phyloP scores from a whole-genome alignment of 2,888 invertebrate species.

The Ischnus inquisitorius region DNA sequence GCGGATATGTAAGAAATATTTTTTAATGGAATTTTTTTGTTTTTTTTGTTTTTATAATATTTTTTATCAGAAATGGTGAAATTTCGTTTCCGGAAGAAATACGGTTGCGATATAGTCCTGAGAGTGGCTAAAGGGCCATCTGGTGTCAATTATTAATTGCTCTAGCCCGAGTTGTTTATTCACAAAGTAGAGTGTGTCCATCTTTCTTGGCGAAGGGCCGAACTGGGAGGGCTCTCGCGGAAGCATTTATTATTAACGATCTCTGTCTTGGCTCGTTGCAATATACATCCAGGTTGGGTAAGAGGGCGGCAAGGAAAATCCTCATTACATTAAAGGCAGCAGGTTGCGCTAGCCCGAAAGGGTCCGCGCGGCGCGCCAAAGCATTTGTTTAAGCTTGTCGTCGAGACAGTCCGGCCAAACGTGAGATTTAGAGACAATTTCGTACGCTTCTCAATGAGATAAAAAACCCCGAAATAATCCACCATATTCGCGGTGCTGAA shows the following conservation, averaged over 20 bases:
- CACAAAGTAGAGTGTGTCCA: not conserved
- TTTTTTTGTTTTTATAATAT: not conserved
- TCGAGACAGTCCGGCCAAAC: too few species aligned
- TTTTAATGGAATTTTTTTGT: not conserved
- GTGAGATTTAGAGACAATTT: too few species aligned
- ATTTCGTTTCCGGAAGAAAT: not conserved
- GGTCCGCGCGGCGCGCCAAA: constrained; percentile 9
- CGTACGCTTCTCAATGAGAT: too few species aligned
- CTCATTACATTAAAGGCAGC: constrained; percentile 54
- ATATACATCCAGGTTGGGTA: constrained; percentile 53
- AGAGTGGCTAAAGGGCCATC: not conserved
- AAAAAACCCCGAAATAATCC: too few species aligned
- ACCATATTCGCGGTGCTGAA: too few species aligned
- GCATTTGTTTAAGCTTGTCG: constrained; percentile 62
- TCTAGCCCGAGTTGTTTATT: constrained; percentile 33
- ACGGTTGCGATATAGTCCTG: not conserved
- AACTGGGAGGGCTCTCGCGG: constrained; percentile 33
- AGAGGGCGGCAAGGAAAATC: not conserved
- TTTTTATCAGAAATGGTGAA: not conserved
- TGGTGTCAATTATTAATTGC: constrained; percentile 28
- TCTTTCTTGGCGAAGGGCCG: not conserved
- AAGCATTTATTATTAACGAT: constrained; percentile 56
- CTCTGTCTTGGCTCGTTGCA: constrained; percentile 41
- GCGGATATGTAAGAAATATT: not conserved
- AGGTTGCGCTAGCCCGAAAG: not conserved